Evolutionary conservation across 2,888 invertebrate species (phyloP).

Genomic region (Sinopyrophorus schimmeli): DNA sequence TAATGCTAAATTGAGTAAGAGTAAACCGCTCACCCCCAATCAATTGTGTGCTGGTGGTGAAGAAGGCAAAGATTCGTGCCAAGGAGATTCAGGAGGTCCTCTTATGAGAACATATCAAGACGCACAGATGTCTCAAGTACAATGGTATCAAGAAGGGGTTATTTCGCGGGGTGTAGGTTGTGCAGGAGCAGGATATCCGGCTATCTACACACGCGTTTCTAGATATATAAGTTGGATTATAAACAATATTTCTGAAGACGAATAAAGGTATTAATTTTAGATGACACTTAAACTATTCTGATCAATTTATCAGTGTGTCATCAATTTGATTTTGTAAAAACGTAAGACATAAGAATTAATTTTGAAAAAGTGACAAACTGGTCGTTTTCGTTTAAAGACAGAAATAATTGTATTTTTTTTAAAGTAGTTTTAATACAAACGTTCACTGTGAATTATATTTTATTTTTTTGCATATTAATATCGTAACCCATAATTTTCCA

Average conservation of each 20-base stretch:
- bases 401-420: too few species aligned
- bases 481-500: too few species aligned
- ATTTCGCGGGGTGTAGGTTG: constrained; percentile 72
- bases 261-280: too few species aligned
- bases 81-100: constrained; percentile 15
- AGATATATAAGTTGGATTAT: constrained; percentile 12
- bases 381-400: too few species aligned
- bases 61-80: constrained; percentile 40
- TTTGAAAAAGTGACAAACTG: too few species aligned
- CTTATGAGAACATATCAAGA: constrained; percentile 7
- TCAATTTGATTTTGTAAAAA: too few species aligned
- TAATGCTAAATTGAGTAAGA: constrained; percentile 46
- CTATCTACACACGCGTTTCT: constrained; percentile 64
- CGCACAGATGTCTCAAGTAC: not conserved
- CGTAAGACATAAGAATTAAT: too few species aligned
- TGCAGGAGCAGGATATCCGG: constrained; percentile 68
- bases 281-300: too few species aligned
- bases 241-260: not conserved
- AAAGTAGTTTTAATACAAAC: too few species aligned
- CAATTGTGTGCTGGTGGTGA: constrained; percentile 36
- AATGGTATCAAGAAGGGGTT: constrained; percentile 65
- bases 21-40: not conserved
- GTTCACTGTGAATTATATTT: too few species aligned
- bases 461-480: too few species aligned
- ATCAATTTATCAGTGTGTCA: too few species aligned